Evolutionary conservation across 2,797 vertebrate species (phyloP), one percentile per base, ranked within the genome.

Genomic region (Acipenser ruthenus): DNA sequence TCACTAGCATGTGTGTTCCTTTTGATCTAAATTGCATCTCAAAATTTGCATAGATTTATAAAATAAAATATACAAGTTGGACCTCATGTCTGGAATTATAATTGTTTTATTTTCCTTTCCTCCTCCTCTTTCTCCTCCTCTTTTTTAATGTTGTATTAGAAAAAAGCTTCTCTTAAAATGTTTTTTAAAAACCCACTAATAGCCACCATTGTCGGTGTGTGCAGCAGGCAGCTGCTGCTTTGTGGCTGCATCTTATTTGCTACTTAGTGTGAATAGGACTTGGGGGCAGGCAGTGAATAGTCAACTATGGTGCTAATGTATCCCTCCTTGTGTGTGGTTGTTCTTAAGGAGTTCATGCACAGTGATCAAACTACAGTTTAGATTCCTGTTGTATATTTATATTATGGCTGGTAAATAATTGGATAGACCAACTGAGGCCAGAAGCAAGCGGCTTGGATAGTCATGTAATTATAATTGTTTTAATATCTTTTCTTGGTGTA

Each of bases 121-220:
- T 6, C 49, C 15, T 53, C 62, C 37, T 66, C 52, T 13, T 61
- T 67, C 51, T 60, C 11, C 11, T 58, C 64, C 64, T 13, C 64
- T 13, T 7, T 69, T 8, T 37, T 37, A 37, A n/a, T 64, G 0
- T 23, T 51, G 62, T 5, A 47, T 65, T 71, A 74, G 18, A 51
- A 51, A 55, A 37, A 37, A 5, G 37, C 65, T 63, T 60, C 37
- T 37, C 4, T 37, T 37, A 37, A 37, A 37, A 37, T 37, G 37
- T 37, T 37, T 37, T 37, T 37, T 5, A 37, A 37, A 37, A 37
- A 37, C 37, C 37, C 65, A 58, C 18, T 69, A 69, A 65, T 64
- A 64, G 62, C 65, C 67, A 67, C 75, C 53, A 71, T 80, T 80
- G 78, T 80, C 67, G 62, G 23, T 56, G 47, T 2, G 0, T 66